Conservation (phyloP, 1,140 invertebrate species). For the Apolygus lucorum region DNA sequence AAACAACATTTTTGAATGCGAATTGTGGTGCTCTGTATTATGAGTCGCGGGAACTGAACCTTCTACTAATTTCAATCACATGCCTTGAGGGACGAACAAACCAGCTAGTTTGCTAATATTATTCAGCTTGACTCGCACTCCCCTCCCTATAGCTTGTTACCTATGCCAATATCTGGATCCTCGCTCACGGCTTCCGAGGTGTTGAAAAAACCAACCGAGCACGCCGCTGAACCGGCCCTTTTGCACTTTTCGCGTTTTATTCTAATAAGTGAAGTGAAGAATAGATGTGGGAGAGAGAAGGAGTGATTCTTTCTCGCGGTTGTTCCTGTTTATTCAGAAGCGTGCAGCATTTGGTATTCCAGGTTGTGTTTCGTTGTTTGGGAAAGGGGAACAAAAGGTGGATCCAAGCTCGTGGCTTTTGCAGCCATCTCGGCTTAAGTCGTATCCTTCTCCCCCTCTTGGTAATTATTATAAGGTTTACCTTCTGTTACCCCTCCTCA, state of each 20-base stretch:
- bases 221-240: too few species aligned
- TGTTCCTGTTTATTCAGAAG: neutral
- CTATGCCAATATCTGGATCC: too few species aligned
- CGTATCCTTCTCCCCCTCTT: neutral
- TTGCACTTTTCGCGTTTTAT: neutral
- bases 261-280: neutral
- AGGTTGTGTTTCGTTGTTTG: neutral
- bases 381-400: neutral
- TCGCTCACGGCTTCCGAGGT: too few species aligned
- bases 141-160: too few species aligned
- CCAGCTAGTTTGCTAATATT: too few species aligned
- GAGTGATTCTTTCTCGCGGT: neutral
- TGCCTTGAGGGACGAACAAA: too few species aligned
- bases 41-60: too few species aligned
- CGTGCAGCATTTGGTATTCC: neutral
- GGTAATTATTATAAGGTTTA: neutral
- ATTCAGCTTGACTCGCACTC: too few species aligned
- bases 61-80: too few species aligned
- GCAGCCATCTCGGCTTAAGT: neutral
- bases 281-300: neutral
- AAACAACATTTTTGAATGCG: too few species aligned
- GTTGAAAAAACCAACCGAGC: too few species aligned
- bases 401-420: neutral
- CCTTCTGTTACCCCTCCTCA: neutral
- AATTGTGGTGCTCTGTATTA: too few species aligned